These are phyloP conservation scores for Jaculus jaculus DNA, from an alignment of 2,113 vertebrate species.

Conservation along the genomic window DNA sequence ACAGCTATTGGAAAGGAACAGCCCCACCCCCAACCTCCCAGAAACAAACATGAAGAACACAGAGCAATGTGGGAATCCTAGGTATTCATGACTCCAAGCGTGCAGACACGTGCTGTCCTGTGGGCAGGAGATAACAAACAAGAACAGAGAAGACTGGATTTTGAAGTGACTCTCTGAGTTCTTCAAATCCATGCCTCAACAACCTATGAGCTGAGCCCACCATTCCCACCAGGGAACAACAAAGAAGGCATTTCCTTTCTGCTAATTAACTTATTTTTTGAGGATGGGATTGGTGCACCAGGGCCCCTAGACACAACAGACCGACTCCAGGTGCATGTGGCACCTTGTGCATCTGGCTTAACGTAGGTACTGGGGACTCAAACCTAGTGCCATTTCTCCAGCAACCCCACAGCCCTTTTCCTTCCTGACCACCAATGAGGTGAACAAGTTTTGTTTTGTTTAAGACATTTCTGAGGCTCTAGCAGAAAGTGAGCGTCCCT, in stretches of 20 bases:
- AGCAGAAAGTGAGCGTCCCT: background rate
- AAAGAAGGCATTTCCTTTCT: too few species aligned
- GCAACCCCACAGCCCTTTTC: too few species aligned
- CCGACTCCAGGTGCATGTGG: too few species aligned
- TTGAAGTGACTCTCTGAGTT: background rate
- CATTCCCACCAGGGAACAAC: background rate
- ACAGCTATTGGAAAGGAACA: background rate
- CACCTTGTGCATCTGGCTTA: too few species aligned
- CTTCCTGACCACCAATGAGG: too few species aligned
- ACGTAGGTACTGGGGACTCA: too few species aligned
- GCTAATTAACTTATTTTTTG: too few species aligned
- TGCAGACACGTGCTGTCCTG: background rate
- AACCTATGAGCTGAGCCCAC: background rate
- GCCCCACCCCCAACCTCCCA: accelerated
- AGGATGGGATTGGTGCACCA: too few species aligned
- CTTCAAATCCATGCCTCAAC: background rate
- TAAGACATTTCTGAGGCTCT: background rate
- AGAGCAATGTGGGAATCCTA: background rate
- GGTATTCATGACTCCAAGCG: background rate
- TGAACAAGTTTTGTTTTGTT: too few species aligned
- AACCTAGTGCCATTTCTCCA: too few species aligned
- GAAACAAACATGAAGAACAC: background rate
- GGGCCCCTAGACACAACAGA: too few species aligned
- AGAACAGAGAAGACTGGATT: background rate
- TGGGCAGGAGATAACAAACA: background rate